A percentile compares a stretch with the other conserved stretches of the same genome.
These are phyloP conservation scores for Apodemia duryi DNA, from an alignment of 2,888 invertebrate species.

Conservation along the genomic window DNA sequence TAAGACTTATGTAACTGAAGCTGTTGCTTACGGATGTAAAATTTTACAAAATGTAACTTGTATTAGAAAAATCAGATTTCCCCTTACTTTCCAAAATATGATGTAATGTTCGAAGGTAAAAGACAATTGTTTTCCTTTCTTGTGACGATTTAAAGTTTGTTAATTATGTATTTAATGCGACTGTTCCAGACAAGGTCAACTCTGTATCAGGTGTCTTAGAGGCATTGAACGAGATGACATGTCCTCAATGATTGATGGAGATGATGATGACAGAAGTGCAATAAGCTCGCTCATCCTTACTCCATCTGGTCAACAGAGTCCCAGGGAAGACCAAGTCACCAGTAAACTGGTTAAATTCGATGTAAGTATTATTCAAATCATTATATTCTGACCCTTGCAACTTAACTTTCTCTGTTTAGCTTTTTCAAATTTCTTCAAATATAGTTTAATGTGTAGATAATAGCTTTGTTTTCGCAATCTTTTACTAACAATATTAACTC, in stretches of 20 bases:
- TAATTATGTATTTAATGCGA: neutral
- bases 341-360: slow-evolving; percentile 78
- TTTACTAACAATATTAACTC: slow-evolving; percentile 54
- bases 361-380: slow-evolving; percentile 59
- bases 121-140: neutral
- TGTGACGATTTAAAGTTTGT: neutral
- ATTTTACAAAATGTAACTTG: no score
- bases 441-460: slow-evolving; percentile 30
- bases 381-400: slow-evolving; percentile 35
- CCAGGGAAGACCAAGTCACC: slow-evolving; percentile 62
- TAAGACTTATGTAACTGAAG: no score
- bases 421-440: slow-evolving; percentile 27
- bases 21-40: no score
- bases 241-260: slow-evolving; percentile 84
- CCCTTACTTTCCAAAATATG: no score
- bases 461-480: slow-evolving; percentile 26
- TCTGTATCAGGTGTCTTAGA: slow-evolving; percentile 89
- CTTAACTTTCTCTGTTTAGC: slow-evolving; percentile 41
- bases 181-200: slow-evolving; percentile 85
- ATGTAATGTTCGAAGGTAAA: neutral
- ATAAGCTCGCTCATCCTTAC: slow-evolving; percentile 75
- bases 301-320: slow-evolving; percentile 63
- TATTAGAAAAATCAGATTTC: no score
- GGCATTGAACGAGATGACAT: slow-evolving; percentile 81
- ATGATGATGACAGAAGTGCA: slow-evolving; percentile 85